These are phyloP conservation scores for Capromys pilorides DNA, from an alignment of 2,797 vertebrate genomes.

Conservation along the genomic window DNA sequence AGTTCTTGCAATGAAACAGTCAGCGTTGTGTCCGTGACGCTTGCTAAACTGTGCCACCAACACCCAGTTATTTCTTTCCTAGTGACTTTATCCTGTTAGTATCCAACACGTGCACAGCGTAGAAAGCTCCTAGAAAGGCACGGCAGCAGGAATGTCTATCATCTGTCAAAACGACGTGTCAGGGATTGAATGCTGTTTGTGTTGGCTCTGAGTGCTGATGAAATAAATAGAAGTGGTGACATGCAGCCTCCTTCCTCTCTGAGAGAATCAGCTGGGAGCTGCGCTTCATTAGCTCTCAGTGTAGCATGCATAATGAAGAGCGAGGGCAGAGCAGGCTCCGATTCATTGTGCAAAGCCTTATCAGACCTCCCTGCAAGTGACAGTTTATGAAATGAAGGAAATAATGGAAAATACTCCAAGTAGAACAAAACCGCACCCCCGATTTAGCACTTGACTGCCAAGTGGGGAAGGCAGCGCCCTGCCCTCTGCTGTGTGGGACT, in stretches of 20 bases:
- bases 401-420: constrained; percentile 81
- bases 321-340: constrained; percentile 84
- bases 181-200: constrained; percentile 78
- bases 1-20: constrained; percentile 8
- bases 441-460: constrained; percentile 54
- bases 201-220: constrained; percentile 78
- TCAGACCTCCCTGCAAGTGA: constrained; percentile 84
- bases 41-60: constrained; percentile 59
- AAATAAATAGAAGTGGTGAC: constrained; percentile 85
- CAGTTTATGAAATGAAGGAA: constrained; percentile 87
- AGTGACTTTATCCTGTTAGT: constrained; percentile 68
- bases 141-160: constrained; percentile 67
- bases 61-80: constrained; percentile 48
- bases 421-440: constrained; percentile 76
- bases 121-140: constrained; percentile 68
- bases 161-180: constrained; percentile 77
- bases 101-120: constrained; percentile 63
- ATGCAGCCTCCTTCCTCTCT: constrained; percentile 85
- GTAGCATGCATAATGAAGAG: constrained; percentile 89
- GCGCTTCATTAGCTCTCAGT: constrained; percentile 87
- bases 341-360: constrained; percentile 87
- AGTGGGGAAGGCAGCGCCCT: constrained; percentile 54
- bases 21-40: not conserved
- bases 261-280: constrained; percentile 83
- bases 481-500: constrained; percentile 68